Evolutionary conservation across 1,140 invertebrate genomes (phyloP), one percentile per base, ranked within the genome.

Genomic region (Trachelipus rathkii): DNA sequence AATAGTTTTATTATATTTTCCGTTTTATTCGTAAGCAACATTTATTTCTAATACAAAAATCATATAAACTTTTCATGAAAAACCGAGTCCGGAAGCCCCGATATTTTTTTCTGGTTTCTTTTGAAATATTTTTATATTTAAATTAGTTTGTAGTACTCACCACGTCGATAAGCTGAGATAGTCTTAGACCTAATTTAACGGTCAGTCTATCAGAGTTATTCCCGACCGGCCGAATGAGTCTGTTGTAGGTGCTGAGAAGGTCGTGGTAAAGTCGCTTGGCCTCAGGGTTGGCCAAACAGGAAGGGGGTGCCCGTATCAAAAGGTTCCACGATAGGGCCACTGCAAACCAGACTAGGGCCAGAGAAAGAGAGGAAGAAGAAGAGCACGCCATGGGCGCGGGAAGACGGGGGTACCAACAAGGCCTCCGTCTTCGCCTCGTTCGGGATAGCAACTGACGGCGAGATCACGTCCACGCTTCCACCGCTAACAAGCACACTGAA

Each of bases 111-210:
- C 6, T 33, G 1, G 6, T 33, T 33, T n/a, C n/a, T n/a, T n/a
- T n/a, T n/a, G n/a, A n/a, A n/a, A n/a, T 33, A 33, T 33, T 33
- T 33, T 3, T 33, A 3, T 33, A 33, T 33, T 33, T 33, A 33
- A 33, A 33, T 60, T 19, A 60, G 50, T 60, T 15, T 60, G 11
- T 60, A 13, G 50, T 73, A 77, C 94, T 96, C 88, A 98, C 96
- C 87, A 99, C 94, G 87, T 98, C 96, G 84, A 98, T 97, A 83
- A 99, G 91, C 88, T 99, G 96, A 82, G 96, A 97, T 74, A 99
- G 89, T 84, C 92, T 90, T 72, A 99, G 90, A 80, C 95, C 95
- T 91, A 98, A 92, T 87, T 95, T 96, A 84, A 98, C 95, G 77
- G 93, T 96, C 82, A 99, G 90, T 82, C 92, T 90, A 87, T 99